phyloP scores from a whole-genome alignment of 23 tunicate species.

The Ascidia mentula region DNA sequence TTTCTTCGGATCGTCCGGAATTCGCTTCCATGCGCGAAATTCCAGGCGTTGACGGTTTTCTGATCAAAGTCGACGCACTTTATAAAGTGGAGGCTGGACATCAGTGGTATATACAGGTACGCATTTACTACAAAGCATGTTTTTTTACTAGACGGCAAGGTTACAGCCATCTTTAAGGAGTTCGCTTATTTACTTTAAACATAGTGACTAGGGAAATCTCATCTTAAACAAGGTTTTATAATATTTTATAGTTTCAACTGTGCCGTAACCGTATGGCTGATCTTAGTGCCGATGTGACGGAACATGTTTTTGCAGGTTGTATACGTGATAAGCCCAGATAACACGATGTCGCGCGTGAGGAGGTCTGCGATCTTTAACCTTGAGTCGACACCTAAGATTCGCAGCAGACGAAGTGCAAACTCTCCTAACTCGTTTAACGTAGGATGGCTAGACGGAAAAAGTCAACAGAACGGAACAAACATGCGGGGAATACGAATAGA shows the following conservation, averaged over 20 bases:
- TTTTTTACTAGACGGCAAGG: too few species aligned
- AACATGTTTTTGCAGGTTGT: slow-evolving; percentile 51
- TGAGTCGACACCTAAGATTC: neutral
- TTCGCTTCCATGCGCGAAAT: slow-evolving; percentile 67
- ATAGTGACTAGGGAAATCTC: too few species aligned
- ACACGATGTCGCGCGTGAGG: slow-evolving; percentile 44
- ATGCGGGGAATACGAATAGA: slow-evolving; percentile 62
- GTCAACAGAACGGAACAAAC: slow-evolving; percentile 74
- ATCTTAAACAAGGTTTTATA: too few species aligned
- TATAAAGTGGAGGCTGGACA: slow-evolving; percentile 99
- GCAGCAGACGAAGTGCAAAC: slow-evolving; percentile 10
- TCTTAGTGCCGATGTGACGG: neutral
- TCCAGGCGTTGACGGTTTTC: slow-evolving; percentile 93
- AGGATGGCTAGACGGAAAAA: slow-evolving; percentile 41
- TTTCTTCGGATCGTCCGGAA: slow-evolving; percentile 80
- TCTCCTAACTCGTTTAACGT: slow-evolving; percentile 19
- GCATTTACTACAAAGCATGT: too few species aligned
- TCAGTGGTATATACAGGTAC: slow-evolving; percentile 99
- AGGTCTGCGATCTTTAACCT: slow-evolving; percentile 44
- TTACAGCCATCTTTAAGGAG: too few species aligned
- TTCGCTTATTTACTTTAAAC: too few species aligned
- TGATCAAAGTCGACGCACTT: slow-evolving; percentile 83
- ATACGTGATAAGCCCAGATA: slow-evolving; percentile 77
- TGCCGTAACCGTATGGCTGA: neutral
- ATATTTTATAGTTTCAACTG: neutral